Percentiles rank a stretch among this genome's conserved stretches.
phyloP scores from a whole-genome alignment of 2,113 vertebrate species.

The Ceratotherium simum region DNA sequence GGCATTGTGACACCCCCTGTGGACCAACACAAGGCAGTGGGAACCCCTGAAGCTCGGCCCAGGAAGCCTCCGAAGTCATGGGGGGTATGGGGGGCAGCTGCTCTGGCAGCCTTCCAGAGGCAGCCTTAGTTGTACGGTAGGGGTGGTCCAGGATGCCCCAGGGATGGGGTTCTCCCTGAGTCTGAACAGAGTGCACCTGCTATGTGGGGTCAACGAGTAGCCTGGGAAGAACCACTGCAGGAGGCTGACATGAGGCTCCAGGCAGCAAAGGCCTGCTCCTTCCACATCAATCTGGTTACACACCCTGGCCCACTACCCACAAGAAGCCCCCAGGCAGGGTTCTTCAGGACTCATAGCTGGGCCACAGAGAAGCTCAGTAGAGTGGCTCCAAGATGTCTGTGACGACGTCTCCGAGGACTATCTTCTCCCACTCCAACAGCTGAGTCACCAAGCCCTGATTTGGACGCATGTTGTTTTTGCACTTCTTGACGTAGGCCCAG shows the following conservation, averaged over 20 bases:
- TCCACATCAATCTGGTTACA: slow-evolving; percentile 9
- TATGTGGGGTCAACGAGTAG: not conserved
- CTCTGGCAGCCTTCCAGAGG: not conserved
- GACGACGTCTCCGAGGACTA: slow-evolving; percentile 51
- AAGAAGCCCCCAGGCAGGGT: not conserved
- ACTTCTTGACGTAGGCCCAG: slow-evolving; percentile 88
- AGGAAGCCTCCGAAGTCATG: not conserved
- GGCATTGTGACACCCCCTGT: not conserved
- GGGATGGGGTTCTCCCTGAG: not conserved
- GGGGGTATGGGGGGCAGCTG: not conserved
- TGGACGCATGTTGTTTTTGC: slow-evolving; percentile 89
- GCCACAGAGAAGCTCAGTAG: slow-evolving; percentile 81
- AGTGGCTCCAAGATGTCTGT: slow-evolving; percentile 86
- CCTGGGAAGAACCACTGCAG: not conserved
- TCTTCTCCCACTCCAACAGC: slow-evolving; percentile 91
- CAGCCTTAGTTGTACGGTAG: not conserved
- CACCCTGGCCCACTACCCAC: not conserved
- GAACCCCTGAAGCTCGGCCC: not conserved
- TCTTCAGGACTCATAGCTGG: not conserved
- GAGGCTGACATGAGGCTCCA: not conserved
- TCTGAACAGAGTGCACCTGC: not conserved
- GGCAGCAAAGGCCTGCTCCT: not conserved
- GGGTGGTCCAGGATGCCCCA: not conserved
- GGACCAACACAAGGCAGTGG: not conserved
- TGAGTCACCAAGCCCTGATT: slow-evolving; percentile 90